Conservation (phyloP, 2,888 invertebrate genomes). For the Dyspetes luteomarginatus region DNA sequence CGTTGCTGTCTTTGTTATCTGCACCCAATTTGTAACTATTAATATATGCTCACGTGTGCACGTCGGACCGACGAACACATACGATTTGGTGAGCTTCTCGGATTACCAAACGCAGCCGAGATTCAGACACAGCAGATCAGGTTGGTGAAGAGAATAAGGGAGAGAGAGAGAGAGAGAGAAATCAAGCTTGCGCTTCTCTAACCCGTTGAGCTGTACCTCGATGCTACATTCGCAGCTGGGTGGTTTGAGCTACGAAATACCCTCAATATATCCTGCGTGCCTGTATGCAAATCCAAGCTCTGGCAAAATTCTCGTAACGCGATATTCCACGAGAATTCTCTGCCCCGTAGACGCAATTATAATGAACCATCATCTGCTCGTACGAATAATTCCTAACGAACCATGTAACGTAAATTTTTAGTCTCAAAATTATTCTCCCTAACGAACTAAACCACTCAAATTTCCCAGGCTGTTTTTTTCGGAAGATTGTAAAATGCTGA, state of each 20-base stretch:
- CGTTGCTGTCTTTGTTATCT: constrained; percentile 1
- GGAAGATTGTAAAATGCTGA: no score
- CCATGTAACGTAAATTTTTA: constrained; percentile 39
- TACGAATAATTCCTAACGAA: constrained; percentile 9
- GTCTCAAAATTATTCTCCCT: constrained; percentile 14
- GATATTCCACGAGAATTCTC: constrained; percentile 38
- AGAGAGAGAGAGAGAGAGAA: constrained; percentile 46
- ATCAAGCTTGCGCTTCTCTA: constrained; percentile 53
- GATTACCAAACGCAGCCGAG: constrained; percentile 18
- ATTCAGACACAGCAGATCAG: constrained; percentile 9
- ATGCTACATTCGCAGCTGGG: constrained; percentile 33
- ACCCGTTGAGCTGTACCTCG: constrained; percentile 27
- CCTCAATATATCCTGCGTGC: constrained; percentile 56
- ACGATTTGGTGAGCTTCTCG: constrained; percentile 5
- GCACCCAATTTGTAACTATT: constrained; percentile 1
- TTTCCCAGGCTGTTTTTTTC: neutral
- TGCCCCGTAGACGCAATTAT: constrained; percentile 32
- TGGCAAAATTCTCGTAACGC: constrained; percentile 42
- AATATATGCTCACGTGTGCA: neutral
- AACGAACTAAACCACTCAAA: neutral
- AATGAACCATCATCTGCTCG: constrained; percentile 18
- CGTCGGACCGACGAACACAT: constrained; percentile 2
- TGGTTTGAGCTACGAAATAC: constrained; percentile 42
- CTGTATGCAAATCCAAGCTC: constrained; percentile 67
- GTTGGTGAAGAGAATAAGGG: constrained; percentile 32